A percentile compares a stretch with the other conserved stretches of the same genome.
phyloP scores from a whole-genome alignment of 2,888 invertebrate species.

The Embidobia sp. region DNA sequence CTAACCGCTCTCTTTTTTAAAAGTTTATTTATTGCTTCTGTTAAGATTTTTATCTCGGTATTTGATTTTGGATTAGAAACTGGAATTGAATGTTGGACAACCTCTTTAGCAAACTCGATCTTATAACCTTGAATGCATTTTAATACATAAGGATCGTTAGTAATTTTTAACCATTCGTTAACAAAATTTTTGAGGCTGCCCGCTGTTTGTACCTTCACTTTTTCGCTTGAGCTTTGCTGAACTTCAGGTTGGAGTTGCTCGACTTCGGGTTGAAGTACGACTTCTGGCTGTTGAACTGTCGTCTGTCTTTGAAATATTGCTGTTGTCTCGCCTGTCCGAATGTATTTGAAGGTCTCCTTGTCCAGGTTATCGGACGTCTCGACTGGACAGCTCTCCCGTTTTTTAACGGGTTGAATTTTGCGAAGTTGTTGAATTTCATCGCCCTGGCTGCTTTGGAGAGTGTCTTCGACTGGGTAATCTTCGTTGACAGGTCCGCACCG shows the following conservation, averaged over 20 bases:
- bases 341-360: slow-evolving; percentile 4
- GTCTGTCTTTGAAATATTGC: slow-evolving; percentile 3
- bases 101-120: slow-evolving; percentile 9
- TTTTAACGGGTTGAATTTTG: not conserved
- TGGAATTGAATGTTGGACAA: not conserved
- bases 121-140: slow-evolving; percentile 21
- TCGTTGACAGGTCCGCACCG: slow-evolving; percentile 12
- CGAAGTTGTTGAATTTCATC: not conserved
- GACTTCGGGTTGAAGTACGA: not conserved
- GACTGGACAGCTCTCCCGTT: slow-evolving; percentile 13
- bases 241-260: too few relatives aligned
- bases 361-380: slow-evolving; percentile 19
- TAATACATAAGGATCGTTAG: slow-evolving; percentile 14
- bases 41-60: slow-evolving; percentile 17
- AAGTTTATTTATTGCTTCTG: slow-evolving; percentile 21
- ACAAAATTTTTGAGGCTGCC: slow-evolving; percentile 20
- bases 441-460: not conserved
- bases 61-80: slow-evolving; percentile 1
- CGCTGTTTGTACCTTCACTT: slow-evolving; percentile 34
- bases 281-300: slow-evolving; percentile 4
- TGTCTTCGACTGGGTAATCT: slow-evolving; percentile 17
- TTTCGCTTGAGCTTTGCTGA: not conserved
- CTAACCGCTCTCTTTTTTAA: slow-evolving; percentile 4
- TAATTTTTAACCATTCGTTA: slow-evolving; percentile 23
- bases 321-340: slow-evolving; percentile 20